Evolutionary conservation across 2,113 vertebrate species (phyloP), one percentile per base, ranked within the genome.

Genomic region (Lethenteron camtschaticum): DNA sequence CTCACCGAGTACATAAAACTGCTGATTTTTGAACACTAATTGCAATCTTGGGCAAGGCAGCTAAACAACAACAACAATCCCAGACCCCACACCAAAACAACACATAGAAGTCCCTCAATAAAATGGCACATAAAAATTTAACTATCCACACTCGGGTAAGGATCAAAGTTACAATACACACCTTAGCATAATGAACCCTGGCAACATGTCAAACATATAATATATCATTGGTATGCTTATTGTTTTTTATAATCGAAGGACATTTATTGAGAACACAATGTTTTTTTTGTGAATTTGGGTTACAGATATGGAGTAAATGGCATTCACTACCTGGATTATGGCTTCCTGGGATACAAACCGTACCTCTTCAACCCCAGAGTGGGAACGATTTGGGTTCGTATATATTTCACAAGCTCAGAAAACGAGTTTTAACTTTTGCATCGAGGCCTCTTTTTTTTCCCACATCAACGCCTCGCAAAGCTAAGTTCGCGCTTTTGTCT

Each of bases 321-420:
- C 66, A 81, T 96, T 74, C 89, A 96, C 74, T 97, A 85, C 75
- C 76, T 87, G 9, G 87, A 94, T 9, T 81, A 84, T 0, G 86
- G 87, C 7, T 90, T 83, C 77, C 76, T 85, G 71, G 79, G 79
- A 71, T 81, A 83, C 75, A 85, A 82, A 73, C 77, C 87, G 9
- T 77, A 85, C 69, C 91, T 89, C 24, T 79, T 85, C 9, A 75
- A 86, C 58, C 85, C 90, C 9, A 80, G 91, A 72, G 85, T 80
- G 69, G 81, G 80, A 69, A 87, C 87, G 0, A 74, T 96, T 70
- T 97, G 91, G 94, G 91, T 97, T 78, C 85, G 90, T 75, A 63
- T 68, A 12, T 57, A 56, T 58, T 16, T 57, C 12, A 3, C 59
- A 12, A 68, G 57, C 8, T 24, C 10, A 10, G 11, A 20, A 11